Conservation (phyloP, 2,113 vertebrate genomes). For the Galeopterus variegatus region DNA sequence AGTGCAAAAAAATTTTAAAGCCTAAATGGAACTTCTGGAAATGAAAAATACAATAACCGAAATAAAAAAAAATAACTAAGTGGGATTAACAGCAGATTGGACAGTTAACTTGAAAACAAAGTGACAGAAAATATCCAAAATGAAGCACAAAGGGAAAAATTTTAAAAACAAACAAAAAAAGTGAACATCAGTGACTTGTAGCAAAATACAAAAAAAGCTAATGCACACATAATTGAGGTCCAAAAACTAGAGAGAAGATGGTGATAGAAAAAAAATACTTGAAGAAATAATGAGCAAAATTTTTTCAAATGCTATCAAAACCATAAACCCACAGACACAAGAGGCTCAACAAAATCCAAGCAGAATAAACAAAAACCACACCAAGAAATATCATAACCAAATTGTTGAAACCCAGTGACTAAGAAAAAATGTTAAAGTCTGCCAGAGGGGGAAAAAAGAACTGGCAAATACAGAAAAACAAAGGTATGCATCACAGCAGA, state of each 20-base stretch:
- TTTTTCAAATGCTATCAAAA: neutral
- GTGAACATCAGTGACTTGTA: neutral
- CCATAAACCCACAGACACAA: neutral
- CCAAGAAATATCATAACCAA: conserved; percentile 14
- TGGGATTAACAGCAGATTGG: neutral
- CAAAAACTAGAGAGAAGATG: neutral
- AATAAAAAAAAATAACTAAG: conserved; percentile 18
- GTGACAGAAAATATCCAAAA: conserved; percentile 42
- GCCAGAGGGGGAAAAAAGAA: neutral
- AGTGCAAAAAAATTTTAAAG: neutral
- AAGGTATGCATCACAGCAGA: neutral
- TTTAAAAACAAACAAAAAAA: neutral
- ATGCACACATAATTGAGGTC: neutral
- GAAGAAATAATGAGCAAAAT: neutral
- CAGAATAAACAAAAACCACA: conserved; percentile 24
- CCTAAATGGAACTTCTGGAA: neutral
- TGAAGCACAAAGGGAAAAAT: neutral
- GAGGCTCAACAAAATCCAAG: neutral
- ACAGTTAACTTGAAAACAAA: conserved; percentile 12
- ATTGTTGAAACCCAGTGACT: neutral
- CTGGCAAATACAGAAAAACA: neutral
- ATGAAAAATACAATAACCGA: conserved; percentile 41
- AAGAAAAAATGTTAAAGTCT: neutral
- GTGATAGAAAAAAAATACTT: conserved; percentile 6
- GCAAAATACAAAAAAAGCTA: neutral